Conservation (phyloP, 2,113 vertebrate genomes). For the Tamias sibiricus region DNA sequence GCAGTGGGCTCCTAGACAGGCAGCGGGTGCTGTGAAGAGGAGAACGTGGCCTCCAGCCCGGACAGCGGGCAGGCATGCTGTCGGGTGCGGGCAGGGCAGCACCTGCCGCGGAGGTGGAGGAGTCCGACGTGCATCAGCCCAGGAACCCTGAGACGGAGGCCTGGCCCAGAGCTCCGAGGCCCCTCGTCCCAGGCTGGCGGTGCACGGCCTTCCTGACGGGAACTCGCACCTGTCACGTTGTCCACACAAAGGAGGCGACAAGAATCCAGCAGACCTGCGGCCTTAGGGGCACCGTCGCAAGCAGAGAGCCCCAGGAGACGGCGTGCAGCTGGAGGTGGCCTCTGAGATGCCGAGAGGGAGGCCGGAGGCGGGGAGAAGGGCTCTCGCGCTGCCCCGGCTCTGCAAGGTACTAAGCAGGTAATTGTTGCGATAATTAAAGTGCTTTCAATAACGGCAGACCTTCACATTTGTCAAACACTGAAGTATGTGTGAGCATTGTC, state of each 20-base stretch:
- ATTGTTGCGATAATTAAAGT: background rate
- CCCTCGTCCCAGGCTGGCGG: rapidly evolving
- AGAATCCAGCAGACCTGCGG: rapidly evolving
- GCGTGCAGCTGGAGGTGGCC: rapidly evolving
- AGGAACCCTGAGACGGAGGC: too few relatives aligned
- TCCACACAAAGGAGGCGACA: rapidly evolving
- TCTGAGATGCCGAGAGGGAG: background rate
- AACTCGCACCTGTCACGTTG: rapidly evolving
- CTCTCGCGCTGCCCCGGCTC: rapidly evolving
- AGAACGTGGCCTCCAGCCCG: rapidly evolving
- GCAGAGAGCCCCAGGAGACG: rapidly evolving
- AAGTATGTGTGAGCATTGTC: background rate
- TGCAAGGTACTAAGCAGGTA: background rate
- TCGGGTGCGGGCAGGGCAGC: rapidly evolving
- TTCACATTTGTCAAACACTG: background rate
- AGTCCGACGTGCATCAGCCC: rapidly evolving
- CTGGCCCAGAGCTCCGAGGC: too few relatives aligned
- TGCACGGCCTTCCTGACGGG: background rate
- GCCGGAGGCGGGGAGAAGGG: background rate
- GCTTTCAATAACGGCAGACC: background rate
- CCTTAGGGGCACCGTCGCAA: rapidly evolving
- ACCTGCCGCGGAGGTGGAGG: rapidly evolving
- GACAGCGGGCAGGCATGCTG: rapidly evolving
- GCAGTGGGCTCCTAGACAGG: background rate
- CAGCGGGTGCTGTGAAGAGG: rapidly evolving